Conservation (phyloP, 2,888 invertebrate species). For the Conops quadrifasciatus region DNA sequence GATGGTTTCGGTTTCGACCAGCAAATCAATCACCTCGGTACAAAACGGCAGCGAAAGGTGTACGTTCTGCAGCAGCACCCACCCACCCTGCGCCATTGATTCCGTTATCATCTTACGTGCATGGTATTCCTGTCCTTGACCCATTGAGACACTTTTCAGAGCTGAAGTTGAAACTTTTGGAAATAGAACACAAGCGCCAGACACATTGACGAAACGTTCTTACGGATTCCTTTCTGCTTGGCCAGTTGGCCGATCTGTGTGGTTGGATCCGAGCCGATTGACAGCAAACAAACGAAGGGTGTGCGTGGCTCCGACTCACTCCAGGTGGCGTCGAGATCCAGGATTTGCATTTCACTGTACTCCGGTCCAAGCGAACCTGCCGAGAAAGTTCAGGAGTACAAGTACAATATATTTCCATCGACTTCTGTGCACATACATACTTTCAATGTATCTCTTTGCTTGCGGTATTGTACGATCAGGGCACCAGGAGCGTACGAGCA, state of each 20-base stretch:
- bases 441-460: conserved; percentile 88
- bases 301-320: conserved; percentile 86
- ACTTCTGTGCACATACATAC: conserved; percentile 61
- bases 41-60: conserved; percentile 95
- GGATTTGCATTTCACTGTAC: conserved; percentile 90
- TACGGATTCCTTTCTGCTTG: conserved; percentile 85
- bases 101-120: conserved; percentile 84
- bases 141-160: conserved; percentile 92
- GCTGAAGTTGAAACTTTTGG: conserved; percentile 64
- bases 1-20: conserved; percentile 84
- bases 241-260: conserved; percentile 88
- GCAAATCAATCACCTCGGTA: conserved; percentile 88
- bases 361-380: conserved; percentile 83
- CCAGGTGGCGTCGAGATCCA: conserved; percentile 92
- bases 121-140: conserved; percentile 92
- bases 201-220: conserved; percentile 54
- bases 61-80: conserved; percentile 95
- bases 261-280: conserved; percentile 97
- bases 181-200: not conserved
- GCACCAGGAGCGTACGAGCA: conserved; percentile 92
- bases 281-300: conserved; percentile 91
- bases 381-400: too few relatives aligned
- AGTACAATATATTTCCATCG: too few relatives aligned
- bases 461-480: conserved; percentile 94
- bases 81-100: conserved; percentile 83